Evolutionary conservation across 2,888 invertebrate species (phyloP).

Genomic region (Clanis bilineata): DNA sequence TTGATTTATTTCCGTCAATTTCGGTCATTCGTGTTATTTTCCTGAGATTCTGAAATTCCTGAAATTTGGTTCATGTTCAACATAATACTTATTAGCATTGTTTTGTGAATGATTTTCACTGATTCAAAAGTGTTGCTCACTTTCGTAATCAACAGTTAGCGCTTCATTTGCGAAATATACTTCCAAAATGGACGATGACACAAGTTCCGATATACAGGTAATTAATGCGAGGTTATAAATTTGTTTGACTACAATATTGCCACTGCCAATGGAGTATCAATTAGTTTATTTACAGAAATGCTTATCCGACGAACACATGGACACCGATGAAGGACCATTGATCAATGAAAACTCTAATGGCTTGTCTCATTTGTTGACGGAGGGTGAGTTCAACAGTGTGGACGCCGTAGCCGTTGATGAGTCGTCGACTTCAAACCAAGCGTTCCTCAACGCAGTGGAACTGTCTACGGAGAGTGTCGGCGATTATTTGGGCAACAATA

Average conservation of each 20-base stretch:
- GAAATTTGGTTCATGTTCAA: too few relatives aligned
- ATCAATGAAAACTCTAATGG: slow-evolving; percentile 77
- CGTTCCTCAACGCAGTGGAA: slow-evolving; percentile 73
- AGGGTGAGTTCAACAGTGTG: slow-evolving; percentile 73
- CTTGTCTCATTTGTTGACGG: slow-evolving; percentile 70
- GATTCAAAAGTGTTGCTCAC: neutral
- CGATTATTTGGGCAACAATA: slow-evolving; percentile 71
- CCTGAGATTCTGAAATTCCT: too few relatives aligned
- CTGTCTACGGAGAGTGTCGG: slow-evolving; percentile 74
- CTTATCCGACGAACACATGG: slow-evolving; percentile 67
- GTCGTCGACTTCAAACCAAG: slow-evolving; percentile 73
- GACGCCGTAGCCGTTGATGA: slow-evolving; percentile 69
- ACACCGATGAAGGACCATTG: slow-evolving; percentile 71
- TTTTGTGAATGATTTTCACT: neutral
- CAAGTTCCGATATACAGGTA: slow-evolving; percentile 70
- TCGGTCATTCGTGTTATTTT: too few relatives aligned
- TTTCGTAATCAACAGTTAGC: neutral
- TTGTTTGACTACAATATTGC: neutral
- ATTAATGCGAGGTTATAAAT: slow-evolving; percentile 40
- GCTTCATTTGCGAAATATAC: neutral
- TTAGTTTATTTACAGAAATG: slow-evolving; percentile 58
- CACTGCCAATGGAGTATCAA: neutral
- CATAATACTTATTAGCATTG: too few relatives aligned
- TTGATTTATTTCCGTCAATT: too few relatives aligned
- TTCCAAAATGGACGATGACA: slow-evolving; percentile 56